Evolutionary conservation across 1,140 invertebrate genomes (phyloP).

Genomic region (Bombyx mori): DNA sequence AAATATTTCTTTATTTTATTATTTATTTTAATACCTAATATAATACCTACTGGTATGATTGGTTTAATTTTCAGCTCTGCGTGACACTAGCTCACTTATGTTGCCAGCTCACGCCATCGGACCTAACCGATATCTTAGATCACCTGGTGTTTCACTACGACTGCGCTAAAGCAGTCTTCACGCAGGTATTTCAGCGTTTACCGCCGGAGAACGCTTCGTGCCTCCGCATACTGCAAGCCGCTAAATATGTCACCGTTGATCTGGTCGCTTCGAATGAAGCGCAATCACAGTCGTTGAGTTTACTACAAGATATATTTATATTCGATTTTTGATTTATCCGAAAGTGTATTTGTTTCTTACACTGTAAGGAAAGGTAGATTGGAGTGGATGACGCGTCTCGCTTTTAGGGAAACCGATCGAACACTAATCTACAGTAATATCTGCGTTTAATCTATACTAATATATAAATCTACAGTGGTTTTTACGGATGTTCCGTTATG

Average conservation of each 20-base stretch:
- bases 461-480: too few species aligned
- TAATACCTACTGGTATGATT: neutral
- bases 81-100: constrained; percentile 60
- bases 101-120: constrained; percentile 45
- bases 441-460: neutral
- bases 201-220: constrained; percentile 60
- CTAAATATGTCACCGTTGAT: constrained; percentile 63
- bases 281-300: constrained; percentile 48
- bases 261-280: constrained; percentile 37
- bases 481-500: too few species aligned
- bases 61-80: constrained; percentile 52
- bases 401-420: neutral
- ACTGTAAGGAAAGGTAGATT: too few species aligned
- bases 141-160: constrained; percentile 56
- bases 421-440: too few species aligned
- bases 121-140: constrained; percentile 58
- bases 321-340: constrained; percentile 43
- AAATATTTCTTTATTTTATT: too few species aligned
- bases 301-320: constrained; percentile 65
- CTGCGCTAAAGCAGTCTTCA: constrained; percentile 46
- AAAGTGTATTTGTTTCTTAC: neutral
- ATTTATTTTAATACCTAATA: too few species aligned
- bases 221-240: constrained; percentile 54
- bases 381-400: too few species aligned
- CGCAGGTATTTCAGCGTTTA: constrained; percentile 50